phyloP scores from a whole-genome alignment of 2,888 invertebrate genomes.

The Heliconius charithonia region DNA sequence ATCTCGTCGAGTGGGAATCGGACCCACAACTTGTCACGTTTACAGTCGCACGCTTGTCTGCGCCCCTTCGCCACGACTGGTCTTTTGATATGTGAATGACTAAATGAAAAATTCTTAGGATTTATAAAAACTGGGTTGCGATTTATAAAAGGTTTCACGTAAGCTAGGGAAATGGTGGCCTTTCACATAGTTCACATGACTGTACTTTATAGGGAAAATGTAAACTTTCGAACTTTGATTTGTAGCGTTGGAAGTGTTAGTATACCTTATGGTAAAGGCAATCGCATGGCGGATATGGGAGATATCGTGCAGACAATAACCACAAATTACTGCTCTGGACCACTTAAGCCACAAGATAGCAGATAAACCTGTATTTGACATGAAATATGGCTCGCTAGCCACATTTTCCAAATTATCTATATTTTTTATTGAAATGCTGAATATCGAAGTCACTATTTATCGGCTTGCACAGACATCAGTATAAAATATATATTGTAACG shows the following conservation, averaged over 20 bases:
- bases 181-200: constrained; percentile 41
- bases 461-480: neutral
- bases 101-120: neutral
- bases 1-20: no score
- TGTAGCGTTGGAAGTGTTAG: constrained; percentile 49
- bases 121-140: neutral
- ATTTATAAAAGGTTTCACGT: neutral
- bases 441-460: neutral
- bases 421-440: constrained; percentile 20
- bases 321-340: constrained; percentile 64
- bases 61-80: no score
- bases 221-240: constrained; percentile 47
- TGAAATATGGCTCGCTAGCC: constrained; percentile 59
- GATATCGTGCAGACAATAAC: constrained; percentile 68
- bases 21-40: no score
- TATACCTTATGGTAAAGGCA: constrained; percentile 50
- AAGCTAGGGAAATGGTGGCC: constrained; percentile 21
- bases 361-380: constrained; percentile 57
- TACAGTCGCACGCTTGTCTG: no score
- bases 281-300: constrained; percentile 60
- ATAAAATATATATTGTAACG: neutral
- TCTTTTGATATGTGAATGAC: neutral
- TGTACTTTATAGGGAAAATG: constrained; percentile 42
- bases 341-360: constrained; percentile 50
- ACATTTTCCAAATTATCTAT: constrained; percentile 56